phyloP scores from a whole-genome alignment of 2,888 invertebrate species.

The Dexiosoma caninum region DNA sequence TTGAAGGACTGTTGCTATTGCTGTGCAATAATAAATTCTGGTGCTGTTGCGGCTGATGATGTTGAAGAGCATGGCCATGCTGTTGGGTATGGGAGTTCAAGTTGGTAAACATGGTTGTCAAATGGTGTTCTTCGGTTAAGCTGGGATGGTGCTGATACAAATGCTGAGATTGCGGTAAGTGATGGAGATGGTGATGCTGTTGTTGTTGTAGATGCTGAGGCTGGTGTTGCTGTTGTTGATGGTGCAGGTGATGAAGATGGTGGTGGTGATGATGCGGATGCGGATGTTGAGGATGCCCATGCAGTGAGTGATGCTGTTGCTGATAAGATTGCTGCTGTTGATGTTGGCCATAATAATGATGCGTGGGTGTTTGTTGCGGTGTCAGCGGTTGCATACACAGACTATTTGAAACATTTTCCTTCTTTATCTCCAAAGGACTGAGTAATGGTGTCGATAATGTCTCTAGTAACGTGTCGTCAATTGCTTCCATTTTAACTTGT shows the following conservation, averaged over 20 bases:
- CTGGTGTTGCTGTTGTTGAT: constrained; percentile 66
- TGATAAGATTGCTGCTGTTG: constrained; percentile 70
- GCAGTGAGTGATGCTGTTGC: constrained; percentile 67
- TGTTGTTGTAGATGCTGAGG: constrained; percentile 63
- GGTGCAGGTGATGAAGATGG: constrained; percentile 59
- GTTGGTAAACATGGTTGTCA: constrained; percentile 48
- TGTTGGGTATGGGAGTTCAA: constrained; percentile 48
- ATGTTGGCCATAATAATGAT: constrained; percentile 68
- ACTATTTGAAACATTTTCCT: constrained; percentile 80
- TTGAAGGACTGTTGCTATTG: constrained; percentile 73
- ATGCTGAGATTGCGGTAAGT: constrained; percentile 69
- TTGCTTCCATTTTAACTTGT: constrained; percentile 89
- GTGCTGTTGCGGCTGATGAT: constrained; percentile 68
- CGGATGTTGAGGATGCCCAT: constrained; percentile 67
- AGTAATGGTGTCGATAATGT: constrained; percentile 84
- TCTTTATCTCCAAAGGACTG: constrained; percentile 89
- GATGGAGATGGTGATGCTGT: constrained; percentile 65
- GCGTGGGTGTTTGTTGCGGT: constrained; percentile 68
- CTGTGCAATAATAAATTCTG: constrained; percentile 67
- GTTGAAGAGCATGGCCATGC: constrained; percentile 57
- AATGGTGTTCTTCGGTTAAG: constrained; percentile 65
- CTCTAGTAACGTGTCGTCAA: constrained; percentile 82
- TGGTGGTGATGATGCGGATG: constrained; percentile 60
- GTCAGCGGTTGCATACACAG: constrained; percentile 74
- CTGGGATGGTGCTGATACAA: constrained; percentile 76